These are phyloP conservation scores for Pogonognathellus flavescens DNA, from an alignment of 1,140 invertebrate species.

Conservation along the genomic window DNA sequence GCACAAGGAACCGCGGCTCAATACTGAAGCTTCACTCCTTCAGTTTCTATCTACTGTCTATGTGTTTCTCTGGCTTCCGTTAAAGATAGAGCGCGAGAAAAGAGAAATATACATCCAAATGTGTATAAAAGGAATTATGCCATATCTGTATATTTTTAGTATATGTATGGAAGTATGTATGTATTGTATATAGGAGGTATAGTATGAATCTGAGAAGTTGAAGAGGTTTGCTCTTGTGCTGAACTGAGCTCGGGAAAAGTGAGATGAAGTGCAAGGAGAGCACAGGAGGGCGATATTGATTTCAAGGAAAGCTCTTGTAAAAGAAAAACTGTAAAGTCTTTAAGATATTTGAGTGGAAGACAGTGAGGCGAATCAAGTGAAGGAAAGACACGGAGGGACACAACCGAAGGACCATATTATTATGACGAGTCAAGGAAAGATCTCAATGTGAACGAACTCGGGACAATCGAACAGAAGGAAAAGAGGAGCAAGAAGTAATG, in stretches of 20 bases:
- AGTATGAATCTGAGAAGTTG: no score
- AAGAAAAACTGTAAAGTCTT: conserved; percentile 32
- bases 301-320: not conserved
- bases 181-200: no score
- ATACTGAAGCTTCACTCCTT: not conserved
- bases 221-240: not conserved
- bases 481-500: not conserved
- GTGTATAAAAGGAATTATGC: no score
- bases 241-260: not conserved
- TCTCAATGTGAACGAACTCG: not conserved
- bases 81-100: no score
- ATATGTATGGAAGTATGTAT: no score
- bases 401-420: not conserved
- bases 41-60: not conserved
- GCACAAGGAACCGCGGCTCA: not conserved
- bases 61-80: no score
- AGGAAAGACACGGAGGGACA: not conserved
- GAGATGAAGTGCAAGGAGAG: not conserved
- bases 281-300: conserved; percentile 35
- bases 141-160: no score
- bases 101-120: no score
- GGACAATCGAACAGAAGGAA: not conserved
- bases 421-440: not conserved
- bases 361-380: conserved; percentile 13
- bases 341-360: conserved; percentile 21